Percentiles rank a stretch among this genome's conserved stretches.
These are phyloP conservation scores for Callinectes sapidus DNA, from an alignment of 2,888 invertebrate species.

Conservation along the genomic window DNA sequence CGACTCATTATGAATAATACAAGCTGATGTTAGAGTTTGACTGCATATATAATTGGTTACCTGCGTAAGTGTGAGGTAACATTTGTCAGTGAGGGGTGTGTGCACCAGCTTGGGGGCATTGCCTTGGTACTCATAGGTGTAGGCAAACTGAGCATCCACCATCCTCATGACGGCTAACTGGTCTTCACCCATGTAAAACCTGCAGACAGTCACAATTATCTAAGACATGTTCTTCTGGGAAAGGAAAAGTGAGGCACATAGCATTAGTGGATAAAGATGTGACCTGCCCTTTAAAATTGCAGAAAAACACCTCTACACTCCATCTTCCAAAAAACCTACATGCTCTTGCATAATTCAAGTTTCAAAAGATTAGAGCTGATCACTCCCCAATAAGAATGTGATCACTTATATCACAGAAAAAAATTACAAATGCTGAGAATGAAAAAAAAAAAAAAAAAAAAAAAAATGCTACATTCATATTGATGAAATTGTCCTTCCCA, in stretches of 20 bases:
- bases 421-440: no score
- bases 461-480: no score
- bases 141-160: conserved; percentile 95
- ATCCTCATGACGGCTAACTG: conserved; percentile 86
- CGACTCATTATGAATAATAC: background rate
- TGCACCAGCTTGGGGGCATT: conserved; percentile 95
- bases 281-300: background rate
- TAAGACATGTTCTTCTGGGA: background rate
- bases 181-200: conserved; percentile 81
- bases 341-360: no score
- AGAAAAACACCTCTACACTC: background rate
- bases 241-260: background rate
- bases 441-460: no score
- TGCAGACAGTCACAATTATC: conserved; percentile 26
- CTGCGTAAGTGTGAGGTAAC: conserved; percentile 97
- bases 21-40: background rate
- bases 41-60: conserved; percentile 75
- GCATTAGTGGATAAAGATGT: background rate
- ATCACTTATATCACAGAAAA: no score
- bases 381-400: no score
- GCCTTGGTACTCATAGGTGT: conserved; percentile 99
- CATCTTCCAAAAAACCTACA: no score
- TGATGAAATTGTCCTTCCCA: no score
- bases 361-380: no score
- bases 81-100: conserved; percentile 96